Evolutionary conservation across 2,113 vertebrate genomes (phyloP).

Genomic region (Terrapene triunguis): DNA sequence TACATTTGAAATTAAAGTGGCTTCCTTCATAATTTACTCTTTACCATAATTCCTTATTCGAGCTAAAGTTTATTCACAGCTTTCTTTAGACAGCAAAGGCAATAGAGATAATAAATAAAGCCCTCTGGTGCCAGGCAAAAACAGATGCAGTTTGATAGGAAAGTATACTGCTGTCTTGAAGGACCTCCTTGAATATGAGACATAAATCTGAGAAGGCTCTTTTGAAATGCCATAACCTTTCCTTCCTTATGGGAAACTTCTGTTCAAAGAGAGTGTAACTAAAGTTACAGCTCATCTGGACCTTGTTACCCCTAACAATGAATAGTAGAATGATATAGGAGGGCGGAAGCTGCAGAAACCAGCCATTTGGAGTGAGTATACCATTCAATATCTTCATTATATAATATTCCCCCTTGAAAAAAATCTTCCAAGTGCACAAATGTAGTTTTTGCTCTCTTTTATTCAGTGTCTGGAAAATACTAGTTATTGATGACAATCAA

Average conservation of each 20-base stretch:
- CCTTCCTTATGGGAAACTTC: conserved; percentile 56
- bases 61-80: background rate
- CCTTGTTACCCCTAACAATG: conserved; percentile 34
- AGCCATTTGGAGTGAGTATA: conserved; percentile 20
- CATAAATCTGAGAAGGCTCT: conserved; percentile 57
- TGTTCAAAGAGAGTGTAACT: conserved; percentile 48
- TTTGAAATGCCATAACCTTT: conserved; percentile 68
- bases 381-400: conserved; percentile 13
- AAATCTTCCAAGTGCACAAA: conserved; percentile 40
- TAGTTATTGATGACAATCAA: conserved; percentile 16
- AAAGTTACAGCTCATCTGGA: conserved; percentile 65
- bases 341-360: conserved; percentile 9
- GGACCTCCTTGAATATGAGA: conserved; percentile 22
- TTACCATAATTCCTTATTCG: background rate
- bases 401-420: conserved; percentile 32
- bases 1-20: background rate
- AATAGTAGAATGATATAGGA: background rate
- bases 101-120: conserved; percentile 36
- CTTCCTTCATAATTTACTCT: background rate
- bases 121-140: conserved; percentile 30
- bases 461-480: conserved; percentile 56
- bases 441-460: background rate
- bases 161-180: conserved; percentile 21
- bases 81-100: background rate
- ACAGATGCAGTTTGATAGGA: conserved; percentile 40